Evolutionary conservation across 2,797 vertebrate species (phyloP), one percentile per base, ranked within the genome.

Genomic region (Gila robusta): DNA sequence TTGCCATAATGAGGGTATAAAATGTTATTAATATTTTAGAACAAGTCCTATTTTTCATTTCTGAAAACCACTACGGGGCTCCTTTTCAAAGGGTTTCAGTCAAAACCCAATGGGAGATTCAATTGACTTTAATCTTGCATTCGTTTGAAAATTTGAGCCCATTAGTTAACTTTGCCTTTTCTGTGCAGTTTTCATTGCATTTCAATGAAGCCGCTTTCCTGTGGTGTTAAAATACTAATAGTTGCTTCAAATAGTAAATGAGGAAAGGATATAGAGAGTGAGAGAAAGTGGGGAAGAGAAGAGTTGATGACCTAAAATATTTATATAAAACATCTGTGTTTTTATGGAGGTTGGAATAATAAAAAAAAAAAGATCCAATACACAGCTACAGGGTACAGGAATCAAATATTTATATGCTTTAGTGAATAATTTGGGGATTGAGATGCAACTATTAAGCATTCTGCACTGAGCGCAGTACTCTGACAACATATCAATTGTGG

Each of bases 81-180:
- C 90, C 93, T 94, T 95, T 96, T 96, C 95, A 96, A 96, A 96
- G 96, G 91, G 90, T 94, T 94, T 94, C 93, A 94, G 91, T 95
- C 93, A 93, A 94, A 95, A 96, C 94, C 95, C 96, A 93, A 94
- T 94, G 95, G 96, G 95, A 96, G 93, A 94, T 92, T 95, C 95
- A 95, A 94, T 95, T 95, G 94, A 94, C 96, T 96, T 96, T 96
- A 95, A 96, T 96, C 95, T 96, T 94, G 93, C 93, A 94, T 95
- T 96, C 95, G 94, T 96, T 96, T 96, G 95, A 96, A 96, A 95
- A 96, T 96, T 95, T 94, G 91, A 95, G 95, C 95, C 96, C 94
- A 95, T 96, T 96, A 96, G 95, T 95, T 95, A 94, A 95, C 94
- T 95, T 95, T 95, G 94, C 94, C 93, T 94, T 94, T 94, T 94